Base-by-base conservation (phyloP, 1,140 invertebrate genomes). In the Nylanderia fulva region DNA sequence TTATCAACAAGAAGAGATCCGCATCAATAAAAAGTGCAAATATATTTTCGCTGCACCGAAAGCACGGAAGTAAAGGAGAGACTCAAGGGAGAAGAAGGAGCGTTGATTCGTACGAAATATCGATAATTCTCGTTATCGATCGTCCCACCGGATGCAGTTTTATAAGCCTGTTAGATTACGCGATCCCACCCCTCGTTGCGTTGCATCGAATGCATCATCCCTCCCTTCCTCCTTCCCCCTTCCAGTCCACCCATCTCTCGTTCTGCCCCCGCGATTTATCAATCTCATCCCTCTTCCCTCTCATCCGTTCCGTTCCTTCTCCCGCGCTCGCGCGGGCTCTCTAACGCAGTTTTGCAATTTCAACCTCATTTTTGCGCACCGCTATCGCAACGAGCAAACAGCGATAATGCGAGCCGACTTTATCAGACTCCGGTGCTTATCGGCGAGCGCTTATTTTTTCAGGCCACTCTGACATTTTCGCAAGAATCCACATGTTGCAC, bases 311-410 rank as follows among this genome's bases (percentile, higher is more conserved):
- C 52, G 39, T 11, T 56, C 27, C 33, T 21, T n/a, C 5, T 2
- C 33, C 15, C 13, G 29, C 27, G 27, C n/a, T n/a, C 66, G 60
- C 52, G 39, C 71, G 60, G 74, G 76, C 69, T 76, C 69, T 76
- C 72, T 69, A 82, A 66, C 72, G 82, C 85, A 90, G 90, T 93
- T 94, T 94, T 93, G 92, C 90, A 93, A 94, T 94, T 94, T 93
- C 92, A 93, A 93, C 93, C 92, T 94, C 92, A 93, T 94, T 94
- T 94, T 93, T 91, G 88, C 88, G 89, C 91, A 92, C 93, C 90
- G 92, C 90, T 94, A 93, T 94, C 93, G 87, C 86, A 52, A 42
- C 87, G 88, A 68, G 86, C 91, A 94, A 94, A 94, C 91, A 93
- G 36, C 86, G 93, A 94, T 94, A 94, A 93, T 92, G 86, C 87